Percentiles rank a stretch among this genome's conserved stretches.
phyloP scores from a whole-genome alignment of 2,797 vertebrate species.

The Momotus momota region DNA sequence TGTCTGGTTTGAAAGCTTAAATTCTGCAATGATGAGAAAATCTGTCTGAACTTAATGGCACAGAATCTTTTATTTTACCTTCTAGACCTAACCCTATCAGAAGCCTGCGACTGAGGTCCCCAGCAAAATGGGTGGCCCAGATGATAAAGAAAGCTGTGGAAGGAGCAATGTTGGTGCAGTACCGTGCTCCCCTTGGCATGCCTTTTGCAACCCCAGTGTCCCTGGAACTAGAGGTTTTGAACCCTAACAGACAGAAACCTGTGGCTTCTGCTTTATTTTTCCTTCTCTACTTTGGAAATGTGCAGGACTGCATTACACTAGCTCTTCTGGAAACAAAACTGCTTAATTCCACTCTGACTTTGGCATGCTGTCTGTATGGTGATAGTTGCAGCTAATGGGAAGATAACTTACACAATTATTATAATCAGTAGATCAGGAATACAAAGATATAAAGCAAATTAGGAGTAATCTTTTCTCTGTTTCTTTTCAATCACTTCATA shows the following conservation, averaged over 20 bases:
- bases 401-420: conserved; percentile 40
- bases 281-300: neutral
- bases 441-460: conserved; percentile 42
- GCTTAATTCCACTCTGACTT: neutral
- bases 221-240: too few species aligned
- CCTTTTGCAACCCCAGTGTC: too few species aligned
- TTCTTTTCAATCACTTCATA: neutral
- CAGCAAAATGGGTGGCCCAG: too few species aligned
- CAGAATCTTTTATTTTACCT: neutral
- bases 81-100: neutral
- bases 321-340: neutral
- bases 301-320: neutral
- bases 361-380: neutral
- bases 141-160: too few species aligned
- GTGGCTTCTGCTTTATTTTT: neutral
- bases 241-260: too few species aligned
- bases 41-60: neutral
- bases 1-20: conserved; percentile 17
- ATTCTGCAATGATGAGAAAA: conserved; percentile 4
- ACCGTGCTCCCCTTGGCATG: too few species aligned
- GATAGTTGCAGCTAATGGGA: conserved; percentile 19
- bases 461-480: conserved; percentile 3
- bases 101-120: too few species aligned
- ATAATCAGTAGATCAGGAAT: conserved; percentile 42
- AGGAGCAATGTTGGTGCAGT: too few species aligned